Evolutionary conservation across 2,888 invertebrate genomes (phyloP), one percentile per base, ranked within the genome.

Genomic region (Andrena dorsata): DNA sequence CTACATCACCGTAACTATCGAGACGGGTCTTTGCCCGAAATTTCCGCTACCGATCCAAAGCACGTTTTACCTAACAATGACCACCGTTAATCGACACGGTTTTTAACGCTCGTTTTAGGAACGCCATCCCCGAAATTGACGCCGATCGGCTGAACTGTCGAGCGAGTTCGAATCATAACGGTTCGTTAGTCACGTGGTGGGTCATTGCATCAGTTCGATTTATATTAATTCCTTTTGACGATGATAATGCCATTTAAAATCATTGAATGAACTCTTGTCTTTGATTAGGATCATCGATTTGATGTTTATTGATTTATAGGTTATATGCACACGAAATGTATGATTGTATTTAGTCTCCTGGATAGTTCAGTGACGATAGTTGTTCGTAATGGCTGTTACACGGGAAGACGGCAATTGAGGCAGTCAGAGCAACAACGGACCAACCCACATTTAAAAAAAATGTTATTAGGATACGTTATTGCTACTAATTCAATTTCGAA

Each of bases 1-100:
- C 79, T 23, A 35, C 13, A 53, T 23, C 53, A 53, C 56, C 56
- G 64, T 72, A 72, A 63, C 61, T 23, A 80, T 66, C 73, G 68
- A 32, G 63, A 58, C 56, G 79, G 26, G 8, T 69, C 35, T 58
- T 58, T 41, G 35, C 16, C 41, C 56, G 23, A 64, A 49, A 70
- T 76, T 65, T 76, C 70, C 20, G 26, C 6, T 26, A 56, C 20
- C 30, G 28, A 35, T 69, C 61, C 7, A 2, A 20, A 26, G 6
- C 32, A 41, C 26, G 28, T n/a, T 65, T 2, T 26, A 2, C 41
- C 26, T 6, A n/a, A 2, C 32, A 61, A 53, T 53, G 20, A 51
- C 26, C 41, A 13, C 10, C 23, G 53, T 35, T 73, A 64, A 63
- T 51, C 53, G 30, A n/a, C 53, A 53, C 16, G 35, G 20, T 41